phyloP scores from a whole-genome alignment of 1,140 invertebrate genomes.

The Microplitis demolitor region DNA sequence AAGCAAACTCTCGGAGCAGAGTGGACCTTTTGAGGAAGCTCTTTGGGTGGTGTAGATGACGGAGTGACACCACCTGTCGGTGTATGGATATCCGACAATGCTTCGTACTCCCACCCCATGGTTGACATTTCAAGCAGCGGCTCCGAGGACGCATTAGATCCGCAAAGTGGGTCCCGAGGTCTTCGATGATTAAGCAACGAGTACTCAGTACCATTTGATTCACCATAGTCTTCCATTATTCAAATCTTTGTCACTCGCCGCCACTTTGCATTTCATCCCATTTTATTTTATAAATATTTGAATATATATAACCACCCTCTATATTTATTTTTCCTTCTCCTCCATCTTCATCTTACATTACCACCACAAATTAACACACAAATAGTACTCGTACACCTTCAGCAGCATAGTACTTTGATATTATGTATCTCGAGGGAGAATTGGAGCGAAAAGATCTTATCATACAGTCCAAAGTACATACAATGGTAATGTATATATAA shows the following conservation, averaged over 20 bases:
- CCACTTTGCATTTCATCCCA: neutral
- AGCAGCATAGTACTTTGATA: neutral
- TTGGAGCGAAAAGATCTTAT: constrained; percentile 9
- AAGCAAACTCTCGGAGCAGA: constrained; percentile 70
- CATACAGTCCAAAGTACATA: neutral
- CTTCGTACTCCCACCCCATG: constrained; percentile 64
- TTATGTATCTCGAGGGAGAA: neutral
- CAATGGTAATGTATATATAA: neutral
- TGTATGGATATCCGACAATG: constrained; percentile 59
- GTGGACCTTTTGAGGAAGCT: constrained; percentile 39
- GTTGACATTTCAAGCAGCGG: constrained; percentile 54
- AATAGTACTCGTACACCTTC: no score
- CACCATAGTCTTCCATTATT: constrained; percentile 11
- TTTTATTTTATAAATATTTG: neutral
- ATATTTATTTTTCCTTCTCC: no score
- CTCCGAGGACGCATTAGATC: constrained; percentile 49
- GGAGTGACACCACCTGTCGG: constrained; percentile 50
- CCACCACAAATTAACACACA: no score
- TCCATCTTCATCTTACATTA: no score
- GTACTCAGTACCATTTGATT: constrained; percentile 23
- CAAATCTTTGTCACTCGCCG: neutral
- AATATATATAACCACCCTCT: neutral
- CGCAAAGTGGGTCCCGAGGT: constrained; percentile 41
- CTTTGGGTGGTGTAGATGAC: constrained; percentile 52
- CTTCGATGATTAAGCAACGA: constrained; percentile 34